Evolutionary conservation across 92 coral and sea anemone genomes (phyloP).

Genomic region (Porites cylindrica): DNA sequence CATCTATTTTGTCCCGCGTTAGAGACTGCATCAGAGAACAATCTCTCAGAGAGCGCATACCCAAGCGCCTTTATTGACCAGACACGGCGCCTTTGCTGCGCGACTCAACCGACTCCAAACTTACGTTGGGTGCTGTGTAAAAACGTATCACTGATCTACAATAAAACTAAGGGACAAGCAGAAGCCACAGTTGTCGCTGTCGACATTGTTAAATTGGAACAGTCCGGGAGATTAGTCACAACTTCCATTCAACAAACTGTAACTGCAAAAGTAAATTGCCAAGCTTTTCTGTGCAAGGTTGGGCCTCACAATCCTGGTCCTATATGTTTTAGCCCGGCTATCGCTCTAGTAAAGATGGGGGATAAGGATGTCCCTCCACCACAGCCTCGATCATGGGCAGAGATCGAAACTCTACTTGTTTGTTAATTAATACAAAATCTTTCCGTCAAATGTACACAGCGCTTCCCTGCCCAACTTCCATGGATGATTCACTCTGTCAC

Average conservation of each 20-base stretch:
- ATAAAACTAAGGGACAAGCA: conserved; percentile 22
- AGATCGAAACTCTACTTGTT: conserved; percentile 28
- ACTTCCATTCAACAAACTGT: conserved; percentile 52
- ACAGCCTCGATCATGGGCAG: conserved; percentile 59
- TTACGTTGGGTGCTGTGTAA: conserved; percentile 44
- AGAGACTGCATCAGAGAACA: conserved; percentile 25
- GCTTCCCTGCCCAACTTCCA: too few species aligned
- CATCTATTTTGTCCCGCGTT: conserved; percentile 49
- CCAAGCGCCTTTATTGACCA: conserved; percentile 38
- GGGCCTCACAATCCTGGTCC: conserved; percentile 39
- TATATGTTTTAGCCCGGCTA: conserved; percentile 28
- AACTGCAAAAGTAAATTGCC: conserved; percentile 48
- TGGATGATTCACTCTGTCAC: too few species aligned
- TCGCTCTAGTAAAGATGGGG: conserved; percentile 51
- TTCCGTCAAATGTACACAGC: too few species aligned
- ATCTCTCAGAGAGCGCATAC: conserved; percentile 19
- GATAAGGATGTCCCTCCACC: conserved; percentile 38
- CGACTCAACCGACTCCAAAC: conserved; percentile 31
- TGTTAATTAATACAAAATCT: background rate
- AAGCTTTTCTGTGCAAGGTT: conserved; percentile 25
- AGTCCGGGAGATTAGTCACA: conserved; percentile 25
- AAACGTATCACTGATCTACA: conserved; percentile 25
- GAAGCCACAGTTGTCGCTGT: conserved; percentile 33
- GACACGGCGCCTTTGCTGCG: conserved; percentile 33
- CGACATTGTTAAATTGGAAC: conserved; percentile 41